Conservation (phyloP, 2,888 invertebrate genomes). For the Brachyptera putata region DNA sequence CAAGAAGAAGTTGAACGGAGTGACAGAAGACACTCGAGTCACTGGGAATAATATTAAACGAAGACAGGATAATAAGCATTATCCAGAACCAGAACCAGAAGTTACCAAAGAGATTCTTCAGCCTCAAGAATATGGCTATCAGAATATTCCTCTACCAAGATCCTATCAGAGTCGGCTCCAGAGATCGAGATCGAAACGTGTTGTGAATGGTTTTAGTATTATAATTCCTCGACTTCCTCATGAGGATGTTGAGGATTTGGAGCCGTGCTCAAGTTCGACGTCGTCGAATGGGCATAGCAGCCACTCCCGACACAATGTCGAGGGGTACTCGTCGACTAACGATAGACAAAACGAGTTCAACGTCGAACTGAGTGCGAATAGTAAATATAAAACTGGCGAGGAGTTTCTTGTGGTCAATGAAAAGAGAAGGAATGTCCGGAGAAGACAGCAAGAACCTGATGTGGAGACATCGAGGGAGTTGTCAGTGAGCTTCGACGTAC, state of each 20-base stretch:
- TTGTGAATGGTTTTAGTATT: background rate
- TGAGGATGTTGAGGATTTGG: constrained; percentile 19
- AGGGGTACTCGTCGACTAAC: background rate
- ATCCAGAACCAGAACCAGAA: background rate
- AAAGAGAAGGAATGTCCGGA: background rate
- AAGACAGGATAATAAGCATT: background rate
- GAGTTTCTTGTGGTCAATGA: background rate
- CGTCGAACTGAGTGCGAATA: background rate
- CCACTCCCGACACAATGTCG: background rate
- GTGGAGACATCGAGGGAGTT: no score
- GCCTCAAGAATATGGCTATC: constrained; percentile 4
- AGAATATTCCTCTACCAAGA: constrained; percentile 9
- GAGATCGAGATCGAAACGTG: constrained; percentile 1
- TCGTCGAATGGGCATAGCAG: background rate
- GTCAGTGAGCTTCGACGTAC: background rate
- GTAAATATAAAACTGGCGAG: no score
- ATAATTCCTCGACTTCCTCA: constrained; percentile 14
- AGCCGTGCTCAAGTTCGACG: constrained; percentile 1
- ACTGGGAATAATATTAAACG: background rate
- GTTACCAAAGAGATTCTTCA: background rate
- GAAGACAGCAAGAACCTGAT: constrained; percentile 1
- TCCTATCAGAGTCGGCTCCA: constrained; percentile 14
- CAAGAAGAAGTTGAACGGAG: constrained; percentile 3
- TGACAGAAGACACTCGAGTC: background rate
- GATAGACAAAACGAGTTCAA: background rate